These are phyloP conservation scores for Saccopteryx bilineata DNA, from an alignment of 2,113 vertebrate species.

Conservation along the genomic window DNA sequence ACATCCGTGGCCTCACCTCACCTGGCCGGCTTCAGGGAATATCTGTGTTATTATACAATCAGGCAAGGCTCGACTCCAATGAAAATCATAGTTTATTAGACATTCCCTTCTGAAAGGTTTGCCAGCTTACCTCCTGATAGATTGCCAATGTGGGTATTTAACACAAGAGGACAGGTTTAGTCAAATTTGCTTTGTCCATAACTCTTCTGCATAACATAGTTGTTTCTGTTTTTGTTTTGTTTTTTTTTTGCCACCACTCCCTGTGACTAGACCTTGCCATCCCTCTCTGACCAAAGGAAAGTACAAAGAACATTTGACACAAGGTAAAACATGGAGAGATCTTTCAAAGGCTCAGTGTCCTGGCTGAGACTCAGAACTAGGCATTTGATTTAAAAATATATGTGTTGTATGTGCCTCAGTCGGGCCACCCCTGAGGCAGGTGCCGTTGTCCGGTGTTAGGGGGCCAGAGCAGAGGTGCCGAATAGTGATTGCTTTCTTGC, in stretches of 20 bases:
- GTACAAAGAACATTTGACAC: not conserved
- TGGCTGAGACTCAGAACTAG: not conserved
- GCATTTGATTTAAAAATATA: not conserved
- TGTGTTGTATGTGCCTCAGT: rapidly evolving
- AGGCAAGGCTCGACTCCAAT: not conserved
- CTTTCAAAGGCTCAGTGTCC: not conserved
- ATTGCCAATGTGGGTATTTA: not conserved
- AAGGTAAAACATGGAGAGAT: not conserved
- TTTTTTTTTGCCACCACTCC: not conserved
- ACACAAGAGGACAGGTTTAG: not conserved
- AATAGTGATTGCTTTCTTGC: not conserved
- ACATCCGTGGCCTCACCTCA: not conserved
- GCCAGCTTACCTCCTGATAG: not conserved
- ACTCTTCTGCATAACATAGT: not conserved
- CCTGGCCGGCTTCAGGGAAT: not conserved
- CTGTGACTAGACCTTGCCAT: not conserved
- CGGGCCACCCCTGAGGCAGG: rapidly evolving
- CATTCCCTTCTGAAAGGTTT: not conserved
- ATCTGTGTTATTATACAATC: not conserved
- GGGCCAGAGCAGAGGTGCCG: not conserved
- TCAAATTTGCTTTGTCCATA: not conserved
- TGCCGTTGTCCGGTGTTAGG: rapidly evolving
- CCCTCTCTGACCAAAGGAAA: not conserved
- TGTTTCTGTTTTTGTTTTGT: not conserved
- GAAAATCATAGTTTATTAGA: not conserved